phyloP scores from a whole-genome alignment of 2,888 invertebrate genomes.

The Brachylomia viminalis region DNA sequence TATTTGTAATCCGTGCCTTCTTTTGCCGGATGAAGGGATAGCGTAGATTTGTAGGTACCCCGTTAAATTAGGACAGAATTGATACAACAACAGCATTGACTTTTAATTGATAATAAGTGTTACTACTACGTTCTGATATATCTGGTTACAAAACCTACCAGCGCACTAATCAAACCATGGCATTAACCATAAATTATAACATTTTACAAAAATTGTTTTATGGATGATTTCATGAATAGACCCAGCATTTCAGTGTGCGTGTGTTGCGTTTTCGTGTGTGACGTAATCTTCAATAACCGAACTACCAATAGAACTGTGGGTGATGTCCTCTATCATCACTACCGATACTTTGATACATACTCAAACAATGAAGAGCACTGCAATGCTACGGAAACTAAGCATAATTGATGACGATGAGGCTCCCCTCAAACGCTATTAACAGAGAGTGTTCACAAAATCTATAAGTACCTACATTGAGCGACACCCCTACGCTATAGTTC shows the following conservation, averaged over 20 bases:
- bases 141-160: not conserved
- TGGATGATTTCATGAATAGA: not conserved
- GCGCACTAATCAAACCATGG: not conserved
- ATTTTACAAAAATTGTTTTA: not conserved
- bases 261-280: no score
- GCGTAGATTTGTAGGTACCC: not conserved
- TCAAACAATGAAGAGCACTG: slow-evolving; percentile 49
- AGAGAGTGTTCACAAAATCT: slow-evolving; percentile 41
- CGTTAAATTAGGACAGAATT: not conserved
- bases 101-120: not conserved
- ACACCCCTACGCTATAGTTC: slow-evolving; percentile 22
- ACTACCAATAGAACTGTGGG: slow-evolving; percentile 14
- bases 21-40: not conserved
- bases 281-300: slow-evolving; percentile 18
- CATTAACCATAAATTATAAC: not conserved
- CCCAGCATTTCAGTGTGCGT: not conserved
- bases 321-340: slow-evolving; percentile 26
- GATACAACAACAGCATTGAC: not conserved
- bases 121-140: not conserved
- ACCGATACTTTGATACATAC: slow-evolving; percentile 27
- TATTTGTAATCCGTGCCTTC: slow-evolving; percentile 17
- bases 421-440: slow-evolving; percentile 51
- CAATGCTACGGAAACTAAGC: slow-evolving; percentile 58
- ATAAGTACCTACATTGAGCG: slow-evolving; percentile 17
- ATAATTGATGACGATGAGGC: slow-evolving; percentile 64